These are phyloP conservation scores for Nansenia antarctica DNA, from an alignment of 2,113 vertebrate genomes.

Conservation along the genomic window DNA sequence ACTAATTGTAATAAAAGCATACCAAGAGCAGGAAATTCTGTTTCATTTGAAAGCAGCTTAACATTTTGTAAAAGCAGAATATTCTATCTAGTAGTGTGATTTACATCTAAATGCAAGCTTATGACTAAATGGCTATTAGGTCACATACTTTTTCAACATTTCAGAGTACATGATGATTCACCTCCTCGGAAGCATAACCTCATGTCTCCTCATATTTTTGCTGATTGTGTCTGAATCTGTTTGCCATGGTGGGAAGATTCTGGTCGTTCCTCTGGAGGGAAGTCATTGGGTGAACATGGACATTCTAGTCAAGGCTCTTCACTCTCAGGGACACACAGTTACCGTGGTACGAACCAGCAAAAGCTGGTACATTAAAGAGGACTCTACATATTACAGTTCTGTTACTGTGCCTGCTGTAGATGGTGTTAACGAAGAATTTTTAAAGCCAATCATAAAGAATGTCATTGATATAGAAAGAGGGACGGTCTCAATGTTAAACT, in stretches of 20 bases:
- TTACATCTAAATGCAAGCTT: no score
- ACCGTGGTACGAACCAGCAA: slow-evolving; percentile 54
- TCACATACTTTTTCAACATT: no score
- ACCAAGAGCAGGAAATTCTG: no score
- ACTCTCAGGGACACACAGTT: slow-evolving; percentile 59
- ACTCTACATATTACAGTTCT: slow-evolving; percentile 49
- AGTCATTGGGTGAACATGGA: slow-evolving; percentile 79
- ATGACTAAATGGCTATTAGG: no score
- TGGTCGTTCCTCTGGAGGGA: slow-evolving; percentile 67
- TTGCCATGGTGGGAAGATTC: slow-evolving; percentile 54
- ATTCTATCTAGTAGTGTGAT: no score
- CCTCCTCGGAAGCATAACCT: no score
- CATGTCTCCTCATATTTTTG: no score
- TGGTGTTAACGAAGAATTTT: slow-evolving; percentile 57
- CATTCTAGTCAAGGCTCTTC: slow-evolving; percentile 60
- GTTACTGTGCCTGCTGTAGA: slow-evolving; percentile 54
- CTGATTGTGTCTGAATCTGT: no score
- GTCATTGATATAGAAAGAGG: slow-evolving; percentile 53
- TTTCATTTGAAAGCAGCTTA: no score
- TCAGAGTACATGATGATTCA: no score
- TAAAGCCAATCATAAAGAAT: slow-evolving; percentile 45
- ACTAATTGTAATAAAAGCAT: no score
- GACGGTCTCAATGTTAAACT: slow-evolving; percentile 25
- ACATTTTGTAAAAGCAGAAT: no score
- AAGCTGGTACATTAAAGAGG: slow-evolving; percentile 70